Evolutionary conservation across 92 coral and sea anemone species (phyloP), one percentile per base, ranked within the genome.

Genomic region (Nematostella vectensis): DNA sequence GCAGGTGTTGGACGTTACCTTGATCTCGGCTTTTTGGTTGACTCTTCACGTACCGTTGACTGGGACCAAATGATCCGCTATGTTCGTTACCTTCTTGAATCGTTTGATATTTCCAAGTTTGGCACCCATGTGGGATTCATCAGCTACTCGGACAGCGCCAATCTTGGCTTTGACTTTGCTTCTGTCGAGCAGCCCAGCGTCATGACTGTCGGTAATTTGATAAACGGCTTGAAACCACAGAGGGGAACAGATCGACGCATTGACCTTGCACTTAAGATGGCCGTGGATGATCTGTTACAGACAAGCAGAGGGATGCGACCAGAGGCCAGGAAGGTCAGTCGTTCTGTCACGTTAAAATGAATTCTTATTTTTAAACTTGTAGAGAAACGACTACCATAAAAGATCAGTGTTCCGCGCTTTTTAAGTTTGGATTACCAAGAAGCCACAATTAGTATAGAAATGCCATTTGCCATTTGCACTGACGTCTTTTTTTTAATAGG

Each of bases 11-110:
- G 71, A 9, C 71, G 51, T 22, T 61, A 67, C 29, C 44, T 83
- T 23, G 91, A 83, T 67, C 79, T 83, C 31, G 91, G 91, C 3
- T 72, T 83, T 59, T 40, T 83, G 54, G 75, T 83, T 29, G 91
- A 83, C 57, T 67, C 91, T 13, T 83, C 91, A 9, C 62, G 58
- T 30, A 26, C 24, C 28, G 81, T 78, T 11, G 66, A 72, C 55
- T 83, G 93, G 93, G 48, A 70, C 22, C 62, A 54, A 28, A 61
- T 77, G 66, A 72, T 47, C 3, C 47, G 65, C 16, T 83, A 75
- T 48, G 70, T 79, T 23, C 66, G 67, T 26, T 40, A 63, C 25
- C 54, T 83, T 43, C 27, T 72, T 27, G 48, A 53, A 29, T 83
- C 85, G 22, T 83, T 77, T 26, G 64, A 63, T 8, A 75, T 80